Evolutionary conservation across 2,888 invertebrate species (phyloP).

Genomic region (Spatulosminthurus flaviceps): DNA sequence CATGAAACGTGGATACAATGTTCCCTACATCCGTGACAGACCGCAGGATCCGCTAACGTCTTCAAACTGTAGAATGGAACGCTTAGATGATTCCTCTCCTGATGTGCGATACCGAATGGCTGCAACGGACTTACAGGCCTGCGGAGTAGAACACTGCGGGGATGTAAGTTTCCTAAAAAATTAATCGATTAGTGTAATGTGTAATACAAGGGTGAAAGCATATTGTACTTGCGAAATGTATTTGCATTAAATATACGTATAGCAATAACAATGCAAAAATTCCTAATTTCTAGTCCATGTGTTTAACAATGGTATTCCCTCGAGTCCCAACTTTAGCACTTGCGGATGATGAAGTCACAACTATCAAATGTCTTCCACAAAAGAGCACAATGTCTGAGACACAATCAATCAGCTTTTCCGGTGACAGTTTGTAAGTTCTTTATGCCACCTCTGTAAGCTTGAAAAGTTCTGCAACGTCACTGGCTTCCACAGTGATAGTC

Average conservation of each 20-base stretch:
- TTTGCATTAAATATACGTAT: background rate
- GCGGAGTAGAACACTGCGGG: slow-evolving; percentile 62
- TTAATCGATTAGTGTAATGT: background rate
- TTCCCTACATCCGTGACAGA: slow-evolving; percentile 61
- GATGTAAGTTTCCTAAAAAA: slow-evolving; percentile 50
- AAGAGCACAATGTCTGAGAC: slow-evolving; percentile 60
- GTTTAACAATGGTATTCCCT: slow-evolving; percentile 63
- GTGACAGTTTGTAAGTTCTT: slow-evolving; percentile 60
- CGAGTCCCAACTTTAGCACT: slow-evolving; percentile 60
- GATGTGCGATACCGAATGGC: slow-evolving; percentile 54
- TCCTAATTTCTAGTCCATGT: slow-evolving; percentile 45
- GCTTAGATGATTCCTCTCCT: slow-evolving; percentile 48
- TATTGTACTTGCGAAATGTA: background rate
- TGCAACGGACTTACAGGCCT: slow-evolving; percentile 59
- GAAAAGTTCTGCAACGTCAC: no score
- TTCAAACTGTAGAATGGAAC: slow-evolving; percentile 58
- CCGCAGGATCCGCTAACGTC: slow-evolving; percentile 61
- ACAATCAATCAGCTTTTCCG: slow-evolving; percentile 60
- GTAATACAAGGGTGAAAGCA: background rate
- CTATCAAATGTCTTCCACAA: slow-evolving; percentile 62
- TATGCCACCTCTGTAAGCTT: no score
- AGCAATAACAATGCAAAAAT: no score
- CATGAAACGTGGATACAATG: slow-evolving; percentile 60
- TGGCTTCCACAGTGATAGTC: no score
- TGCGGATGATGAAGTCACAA: slow-evolving; percentile 63